Evolutionary conservation across 92 coral and sea anemone species (phyloP), one percentile per base, ranked within the genome.

Genomic region (Heliopora coerulea): DNA sequence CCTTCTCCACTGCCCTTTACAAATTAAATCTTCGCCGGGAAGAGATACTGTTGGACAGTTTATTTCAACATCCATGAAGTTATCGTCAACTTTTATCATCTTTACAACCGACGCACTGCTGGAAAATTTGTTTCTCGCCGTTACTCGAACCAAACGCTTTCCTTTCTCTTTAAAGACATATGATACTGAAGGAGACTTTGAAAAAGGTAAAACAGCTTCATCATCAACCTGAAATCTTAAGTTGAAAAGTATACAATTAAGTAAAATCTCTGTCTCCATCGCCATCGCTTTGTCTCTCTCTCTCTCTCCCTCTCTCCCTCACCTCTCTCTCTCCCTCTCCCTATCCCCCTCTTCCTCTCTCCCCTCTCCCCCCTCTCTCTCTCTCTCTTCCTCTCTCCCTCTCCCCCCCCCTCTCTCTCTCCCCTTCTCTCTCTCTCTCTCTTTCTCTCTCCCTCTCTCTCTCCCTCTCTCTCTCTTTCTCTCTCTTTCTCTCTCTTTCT

Each of bases 1-100:
- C n/a, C 92, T 80, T 25, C 62, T 41, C 74, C 88, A 59, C 3
- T 83, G 80, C 23, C 97, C 97, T 54, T 83, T 78, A 75, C 97
- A 92, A 30, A 82, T 89, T 26, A 90, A 79, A 54, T 68, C 80
- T 37, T 84, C 76, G 18, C 96, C 96, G 1, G 91, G 82, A 20
- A 84, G 58, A 32, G 82, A 89, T 17, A 95, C 86, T 25, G 54
- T 14, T 1, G 97, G 96, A 65, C 97, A 92, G 34, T n/a, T 49
- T 21, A 92, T 41, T 46, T 70, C 59, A 8, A 87, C 82, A 12
- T 67, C 85, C 1, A 74, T 52, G 49, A 54, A 14, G 12, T 83
- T 82, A 59, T 87, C 96, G 69, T 86, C 91, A 7, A 89, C 90
- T 17, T 83, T 79, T 1, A 67, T 17, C 15, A 33, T 46, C 59